Base-by-base conservation (phyloP, 2,113 vertebrate genomes). In the Theristicus caerulescens region DNA sequence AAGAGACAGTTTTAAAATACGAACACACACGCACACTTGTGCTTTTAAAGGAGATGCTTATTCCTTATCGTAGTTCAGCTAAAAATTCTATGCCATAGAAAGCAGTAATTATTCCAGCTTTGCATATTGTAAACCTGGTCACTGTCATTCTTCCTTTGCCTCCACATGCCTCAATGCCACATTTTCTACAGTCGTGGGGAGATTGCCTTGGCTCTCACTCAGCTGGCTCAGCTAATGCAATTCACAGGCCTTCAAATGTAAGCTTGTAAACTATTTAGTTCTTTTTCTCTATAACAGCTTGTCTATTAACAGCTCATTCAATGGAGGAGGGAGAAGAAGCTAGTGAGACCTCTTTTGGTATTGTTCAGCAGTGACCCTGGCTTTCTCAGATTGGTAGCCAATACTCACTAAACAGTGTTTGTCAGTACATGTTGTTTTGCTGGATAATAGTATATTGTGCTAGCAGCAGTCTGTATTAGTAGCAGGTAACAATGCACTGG, bases 261-360 rank as follows among this genome's bases (percentile, higher is more conserved):
- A 95, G 94, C 95, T 95, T 97, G 96, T 95, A 97, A 96, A 97
- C 94, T 96, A 86, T 95, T 96, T 95, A 94, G 88, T 93, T 95
- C 91, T 95, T 82, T 97, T 95, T 94, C 97, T 96, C 90, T 83
- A 77, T 93, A 97, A 94, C 91, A 97, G 90, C 94, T 97, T 97
- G 96, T 97, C 96, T 97, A 97, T 96, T 97, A 96, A 94, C 91
- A 95, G 92, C 92, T 94, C 67, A 88, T 95, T 97, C 95, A 97
- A 88, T 76, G 93, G 95, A 96, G 90, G 93, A 90, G 94, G 95
- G n/a, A 93, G 90, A 93, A 96, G 96, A 61, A 95, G 84, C 96
- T 83, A 86, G 92, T 85, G 96, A 96, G 91, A 95, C 70, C 79
- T 93, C 87, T 97, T 93, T 94, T 47, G 93, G 81, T 82, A 96